A percentile compares a stretch with the other conserved stretches of the same genome.
Evolutionary conservation across 2,797 vertebrate species (phyloP).

Genomic region (Hybognathus amarus): DNA sequence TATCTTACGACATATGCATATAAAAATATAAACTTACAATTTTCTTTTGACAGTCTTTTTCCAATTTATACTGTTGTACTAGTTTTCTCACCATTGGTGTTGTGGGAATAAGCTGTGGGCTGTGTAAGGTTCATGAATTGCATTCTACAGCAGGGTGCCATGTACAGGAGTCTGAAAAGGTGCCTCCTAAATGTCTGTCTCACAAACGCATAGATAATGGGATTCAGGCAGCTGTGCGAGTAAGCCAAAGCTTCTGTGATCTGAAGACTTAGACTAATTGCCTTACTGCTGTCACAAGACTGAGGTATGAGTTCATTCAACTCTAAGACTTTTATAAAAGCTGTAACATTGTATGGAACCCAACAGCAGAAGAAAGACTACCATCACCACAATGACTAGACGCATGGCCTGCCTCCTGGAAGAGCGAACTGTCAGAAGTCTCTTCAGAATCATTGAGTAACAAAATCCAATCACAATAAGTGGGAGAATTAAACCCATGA

Average conservation of each 20-base stretch:
- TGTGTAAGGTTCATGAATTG: conserved; percentile 71
- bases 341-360: conserved; percentile 84
- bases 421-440: conserved; percentile 72
- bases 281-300: conserved; percentile 73
- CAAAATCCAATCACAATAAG: conserved; percentile 82
- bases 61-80: conserved; percentile 34
- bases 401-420: conserved; percentile 84
- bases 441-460: conserved; percentile 83
- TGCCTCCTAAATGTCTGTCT: conserved; percentile 88
- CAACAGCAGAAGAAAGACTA: conserved; percentile 87
- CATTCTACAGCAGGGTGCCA: conserved; percentile 66
- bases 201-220: conserved; percentile 90
- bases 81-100: conserved; percentile 71
- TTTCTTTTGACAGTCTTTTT: not conserved
- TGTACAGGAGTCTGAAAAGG: conserved; percentile 75
- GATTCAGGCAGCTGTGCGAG: conserved; percentile 90
- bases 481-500: conserved; percentile 84
- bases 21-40: no score
- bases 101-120: conserved; percentile 77
- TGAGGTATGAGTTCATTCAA: conserved; percentile 35
- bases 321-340: conserved; percentile 80
- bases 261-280: conserved; percentile 75
- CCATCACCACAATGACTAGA: conserved; percentile 82
- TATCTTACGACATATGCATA: no score
- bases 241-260: conserved; percentile 84